Conservation (phyloP, 2,113 vertebrate species). For the Xiphophorus hellerii region DNA sequence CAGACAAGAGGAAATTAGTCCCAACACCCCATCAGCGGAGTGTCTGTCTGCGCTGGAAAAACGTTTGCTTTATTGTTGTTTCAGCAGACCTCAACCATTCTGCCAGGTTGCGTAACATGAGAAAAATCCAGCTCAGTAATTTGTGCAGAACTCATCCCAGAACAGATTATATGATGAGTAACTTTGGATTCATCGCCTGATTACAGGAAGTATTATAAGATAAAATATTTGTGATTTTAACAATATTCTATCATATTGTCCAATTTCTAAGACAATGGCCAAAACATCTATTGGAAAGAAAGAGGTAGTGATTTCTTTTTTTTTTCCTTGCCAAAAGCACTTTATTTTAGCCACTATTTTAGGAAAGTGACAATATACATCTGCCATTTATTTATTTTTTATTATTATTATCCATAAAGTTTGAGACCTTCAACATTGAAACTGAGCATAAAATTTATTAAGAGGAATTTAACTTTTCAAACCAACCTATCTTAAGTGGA, state of each 20-base stretch:
- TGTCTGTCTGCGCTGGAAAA: conserved; percentile 68
- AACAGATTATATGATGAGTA: conserved; percentile 12
- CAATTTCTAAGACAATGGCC: too few relatives aligned
- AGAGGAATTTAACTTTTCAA: too few relatives aligned
- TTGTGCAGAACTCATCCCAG: conserved; percentile 28
- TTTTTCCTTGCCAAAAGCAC: too few relatives aligned
- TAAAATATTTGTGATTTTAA: background rate
- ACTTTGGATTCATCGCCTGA: conserved; percentile 2
- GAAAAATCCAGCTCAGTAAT: conserved; percentile 12
- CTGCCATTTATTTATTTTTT: background rate
- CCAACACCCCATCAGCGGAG: conserved; percentile 63
- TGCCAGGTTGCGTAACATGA: conserved; percentile 57
- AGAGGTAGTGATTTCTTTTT: too few relatives aligned
- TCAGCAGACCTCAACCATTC: conserved; percentile 62
- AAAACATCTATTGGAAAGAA: too few relatives aligned
- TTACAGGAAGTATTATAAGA: background rate
- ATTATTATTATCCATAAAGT: too few relatives aligned
- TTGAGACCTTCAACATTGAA: background rate
- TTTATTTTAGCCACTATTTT: too few relatives aligned
- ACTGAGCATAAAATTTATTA: background rate
- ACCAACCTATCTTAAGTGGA: background rate
- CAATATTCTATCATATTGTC: background rate
- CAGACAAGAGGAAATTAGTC: conserved; percentile 71
- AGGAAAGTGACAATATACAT: background rate
- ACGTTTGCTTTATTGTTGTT: conserved; percentile 68